phyloP scores from a whole-genome alignment of 2,113 vertebrate genomes.

The Sander vitreus region DNA sequence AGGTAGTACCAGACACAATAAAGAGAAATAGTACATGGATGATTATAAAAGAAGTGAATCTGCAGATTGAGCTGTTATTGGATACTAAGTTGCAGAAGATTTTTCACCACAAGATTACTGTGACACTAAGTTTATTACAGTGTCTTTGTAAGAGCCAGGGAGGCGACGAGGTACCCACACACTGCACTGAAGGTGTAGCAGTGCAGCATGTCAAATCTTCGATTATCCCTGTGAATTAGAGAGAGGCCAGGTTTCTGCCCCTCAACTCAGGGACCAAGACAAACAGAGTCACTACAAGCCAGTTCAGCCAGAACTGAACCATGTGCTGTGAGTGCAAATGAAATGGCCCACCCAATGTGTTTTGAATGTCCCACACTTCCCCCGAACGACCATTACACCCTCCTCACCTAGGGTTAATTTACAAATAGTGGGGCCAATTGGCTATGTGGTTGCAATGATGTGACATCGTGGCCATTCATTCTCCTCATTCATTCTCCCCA shows the following conservation, averaged over 20 bases:
- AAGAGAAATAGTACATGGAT: constrained; percentile 40
- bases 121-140: constrained; percentile 60
- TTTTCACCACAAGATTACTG: constrained; percentile 57
- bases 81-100: constrained; percentile 43
- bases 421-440: constrained; percentile 67
- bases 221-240: constrained; percentile 71
- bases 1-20: constrained; percentile 48
- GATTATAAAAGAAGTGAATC: constrained; percentile 43
- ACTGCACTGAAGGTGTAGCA: constrained; percentile 50
- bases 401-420: constrained; percentile 72
- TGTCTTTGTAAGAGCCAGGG: constrained; percentile 40
- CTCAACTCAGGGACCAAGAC: constrained; percentile 52
- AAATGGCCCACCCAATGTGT: constrained; percentile 70
- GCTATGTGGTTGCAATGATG: constrained; percentile 64
- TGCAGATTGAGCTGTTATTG: constrained; percentile 45
- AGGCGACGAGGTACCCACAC: constrained; percentile 35
- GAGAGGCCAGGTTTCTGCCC: constrained; percentile 50
- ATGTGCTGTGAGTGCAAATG: constrained; percentile 69
- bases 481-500: constrained; percentile 50
- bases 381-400: constrained; percentile 68
- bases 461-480: constrained; percentile 56
- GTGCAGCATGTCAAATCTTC: constrained; percentile 70
- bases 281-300: constrained; percentile 63
- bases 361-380: constrained; percentile 71
- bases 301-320: constrained; percentile 70